Percentiles rank a stretch among this genome's conserved stretches.
phyloP scores from a whole-genome alignment of 1,140 invertebrate genomes.

The Diorhabda carinulata region DNA sequence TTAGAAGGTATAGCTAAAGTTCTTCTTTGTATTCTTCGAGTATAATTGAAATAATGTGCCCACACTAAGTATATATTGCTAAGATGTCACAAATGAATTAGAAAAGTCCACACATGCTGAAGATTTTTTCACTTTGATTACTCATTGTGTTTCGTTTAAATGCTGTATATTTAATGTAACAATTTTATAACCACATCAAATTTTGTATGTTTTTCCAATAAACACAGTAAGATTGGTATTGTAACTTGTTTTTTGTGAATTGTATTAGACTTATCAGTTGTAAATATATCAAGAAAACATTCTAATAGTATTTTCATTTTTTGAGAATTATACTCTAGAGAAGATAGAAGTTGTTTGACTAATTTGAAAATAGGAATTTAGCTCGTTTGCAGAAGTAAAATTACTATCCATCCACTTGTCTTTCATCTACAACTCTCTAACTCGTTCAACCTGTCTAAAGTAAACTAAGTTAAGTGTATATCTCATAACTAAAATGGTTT shows the following conservation, averaged over 20 bases:
- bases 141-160: conserved; percentile 10
- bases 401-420: not conserved
- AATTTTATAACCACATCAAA: conserved; percentile 13
- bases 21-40: not conserved
- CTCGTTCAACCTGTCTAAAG: not conserved
- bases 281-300: conserved; percentile 5
- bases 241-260: conserved; percentile 9
- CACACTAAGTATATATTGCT: not conserved
- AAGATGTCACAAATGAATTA: not conserved
- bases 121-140: conserved; percentile 4
- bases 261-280: conserved; percentile 10
- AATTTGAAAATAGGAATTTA: too few species aligned
- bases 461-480: not conserved
- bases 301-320: too few species aligned
- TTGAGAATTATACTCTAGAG: too few species aligned
- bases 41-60: too few species aligned
- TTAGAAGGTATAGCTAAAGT: not conserved
- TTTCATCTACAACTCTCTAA: not conserved
- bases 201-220: conserved; percentile 18
- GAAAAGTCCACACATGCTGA: not conserved
- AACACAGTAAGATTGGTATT: conserved; percentile 16
- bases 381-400: not conserved
- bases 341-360: too few species aligned
- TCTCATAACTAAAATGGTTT: not conserved
- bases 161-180: conserved; percentile 12